Evolutionary conservation across 2,797 vertebrate species (phyloP).

Genomic region (Sciurus vulgaris): DNA sequence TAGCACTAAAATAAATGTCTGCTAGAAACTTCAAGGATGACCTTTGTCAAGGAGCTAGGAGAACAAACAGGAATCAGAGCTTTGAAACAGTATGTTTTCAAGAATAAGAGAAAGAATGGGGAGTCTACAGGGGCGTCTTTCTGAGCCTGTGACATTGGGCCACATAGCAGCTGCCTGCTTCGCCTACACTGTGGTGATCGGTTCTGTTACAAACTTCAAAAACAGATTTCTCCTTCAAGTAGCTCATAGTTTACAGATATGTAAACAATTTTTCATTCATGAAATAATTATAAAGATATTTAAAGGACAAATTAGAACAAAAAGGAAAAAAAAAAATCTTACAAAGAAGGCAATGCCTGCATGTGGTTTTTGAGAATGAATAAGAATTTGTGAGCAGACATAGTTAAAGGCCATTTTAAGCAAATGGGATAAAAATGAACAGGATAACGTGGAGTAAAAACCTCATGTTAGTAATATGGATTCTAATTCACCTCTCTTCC

Average conservation of each 20-base stretch:
- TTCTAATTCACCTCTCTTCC: background rate
- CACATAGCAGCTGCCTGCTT: background rate
- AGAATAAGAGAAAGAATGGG: background rate
- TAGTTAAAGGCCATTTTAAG: constrained; percentile 3
- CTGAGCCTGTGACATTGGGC: background rate
- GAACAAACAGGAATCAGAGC: constrained; percentile 31
- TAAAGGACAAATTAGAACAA: background rate
- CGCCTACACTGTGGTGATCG: background rate
- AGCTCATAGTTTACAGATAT: background rate
- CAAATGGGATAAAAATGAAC: background rate
- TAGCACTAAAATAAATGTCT: constrained; percentile 71
- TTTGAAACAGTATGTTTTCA: constrained; percentile 53
- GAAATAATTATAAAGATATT: constrained; percentile 6
- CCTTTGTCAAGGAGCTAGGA: constrained; percentile 68
- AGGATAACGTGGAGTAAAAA: background rate
- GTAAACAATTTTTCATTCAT: constrained; percentile 43
- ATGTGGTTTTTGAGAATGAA: constrained; percentile 30
- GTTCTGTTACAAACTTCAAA: constrained; percentile 11
- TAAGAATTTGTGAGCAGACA: background rate
- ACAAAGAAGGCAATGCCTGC: background rate
- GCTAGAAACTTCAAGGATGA: constrained; percentile 53
- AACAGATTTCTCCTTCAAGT: background rate
- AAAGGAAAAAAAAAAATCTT: background rate
- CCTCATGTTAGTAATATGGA: background rate
- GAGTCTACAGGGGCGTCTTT: background rate